phyloP scores from a whole-genome alignment of 2,113 vertebrate genomes.

The Neogale vison region DNA sequence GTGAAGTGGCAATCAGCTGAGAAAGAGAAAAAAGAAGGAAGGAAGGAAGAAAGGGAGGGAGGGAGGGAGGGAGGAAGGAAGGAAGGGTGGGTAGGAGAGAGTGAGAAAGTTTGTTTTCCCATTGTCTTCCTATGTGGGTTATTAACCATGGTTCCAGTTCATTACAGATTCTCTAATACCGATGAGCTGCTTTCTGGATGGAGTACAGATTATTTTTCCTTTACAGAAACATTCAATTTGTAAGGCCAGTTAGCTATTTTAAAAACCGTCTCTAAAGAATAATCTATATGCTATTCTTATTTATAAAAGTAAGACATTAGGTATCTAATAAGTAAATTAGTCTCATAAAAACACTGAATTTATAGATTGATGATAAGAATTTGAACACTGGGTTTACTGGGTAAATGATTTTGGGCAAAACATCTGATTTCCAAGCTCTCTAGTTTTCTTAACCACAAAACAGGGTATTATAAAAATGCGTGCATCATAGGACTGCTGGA shows the following conservation, averaged over 20 bases:
- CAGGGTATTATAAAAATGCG: background rate
- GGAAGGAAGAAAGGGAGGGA: fast-evolving
- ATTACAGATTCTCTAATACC: background rate
- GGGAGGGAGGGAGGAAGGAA: background rate
- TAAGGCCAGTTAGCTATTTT: background rate
- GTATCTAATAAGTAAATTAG: background rate
- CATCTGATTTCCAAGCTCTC: background rate
- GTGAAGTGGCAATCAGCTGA: background rate
- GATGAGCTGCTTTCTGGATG: background rate
- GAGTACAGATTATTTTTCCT: background rate
- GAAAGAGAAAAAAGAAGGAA: background rate
- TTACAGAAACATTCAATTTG: background rate
- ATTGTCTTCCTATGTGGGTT: background rate
- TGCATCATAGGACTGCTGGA: background rate
- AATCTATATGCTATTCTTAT: background rate
- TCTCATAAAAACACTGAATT: background rate
- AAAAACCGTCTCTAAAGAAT: background rate
- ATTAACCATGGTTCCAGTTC: background rate
- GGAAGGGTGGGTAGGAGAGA: background rate
- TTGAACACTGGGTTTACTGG: background rate
- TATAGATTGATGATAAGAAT: background rate
- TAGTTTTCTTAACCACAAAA: background rate
- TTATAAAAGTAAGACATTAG: background rate
- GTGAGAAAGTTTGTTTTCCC: background rate
- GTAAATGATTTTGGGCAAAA: background rate